Conservation (phyloP, 2,797 vertebrate species). For the Australoheros facetus region DNA sequence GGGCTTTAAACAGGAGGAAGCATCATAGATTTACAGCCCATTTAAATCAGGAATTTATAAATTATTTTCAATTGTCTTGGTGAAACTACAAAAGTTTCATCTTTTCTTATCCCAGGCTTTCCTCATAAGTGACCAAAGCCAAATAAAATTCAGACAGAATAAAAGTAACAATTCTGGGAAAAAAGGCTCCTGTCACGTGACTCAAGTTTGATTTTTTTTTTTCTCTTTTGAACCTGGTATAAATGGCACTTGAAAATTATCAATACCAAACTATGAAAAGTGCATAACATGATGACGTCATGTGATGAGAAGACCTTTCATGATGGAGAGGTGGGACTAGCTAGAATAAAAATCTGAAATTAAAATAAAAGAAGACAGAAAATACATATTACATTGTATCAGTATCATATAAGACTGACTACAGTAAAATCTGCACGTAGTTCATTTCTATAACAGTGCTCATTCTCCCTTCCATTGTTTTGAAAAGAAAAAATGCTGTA, state of each 20-base stretch:
- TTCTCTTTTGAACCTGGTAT: too few species aligned
- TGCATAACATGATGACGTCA: not conserved
- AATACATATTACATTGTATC: not conserved
- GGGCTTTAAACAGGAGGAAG: not conserved
- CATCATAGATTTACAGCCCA: not conserved
- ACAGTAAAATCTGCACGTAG: fast-evolving
- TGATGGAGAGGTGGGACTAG: fast-evolving
- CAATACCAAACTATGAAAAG: not conserved
- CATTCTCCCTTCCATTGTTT: not conserved
- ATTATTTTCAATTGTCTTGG: not conserved
- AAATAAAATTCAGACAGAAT: not conserved
- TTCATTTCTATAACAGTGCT: not conserved
- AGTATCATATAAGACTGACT: not conserved
- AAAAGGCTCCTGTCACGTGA: not conserved
- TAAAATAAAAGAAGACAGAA: not conserved
- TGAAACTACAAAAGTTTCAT: not conserved
- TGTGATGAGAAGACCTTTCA: not conserved
- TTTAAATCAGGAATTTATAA: not conserved
- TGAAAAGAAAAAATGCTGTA: too few species aligned
- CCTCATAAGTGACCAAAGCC: not conserved
- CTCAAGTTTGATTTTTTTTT: not conserved
- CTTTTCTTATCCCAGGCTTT: not conserved
- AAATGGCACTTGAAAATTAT: not conserved
- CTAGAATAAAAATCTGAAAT: not conserved
- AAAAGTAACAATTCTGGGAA: not conserved